Evolutionary conservation across 2,797 vertebrate genomes (phyloP), one percentile per base, ranked within the genome.

Genomic region (Characodon lateralis): DNA sequence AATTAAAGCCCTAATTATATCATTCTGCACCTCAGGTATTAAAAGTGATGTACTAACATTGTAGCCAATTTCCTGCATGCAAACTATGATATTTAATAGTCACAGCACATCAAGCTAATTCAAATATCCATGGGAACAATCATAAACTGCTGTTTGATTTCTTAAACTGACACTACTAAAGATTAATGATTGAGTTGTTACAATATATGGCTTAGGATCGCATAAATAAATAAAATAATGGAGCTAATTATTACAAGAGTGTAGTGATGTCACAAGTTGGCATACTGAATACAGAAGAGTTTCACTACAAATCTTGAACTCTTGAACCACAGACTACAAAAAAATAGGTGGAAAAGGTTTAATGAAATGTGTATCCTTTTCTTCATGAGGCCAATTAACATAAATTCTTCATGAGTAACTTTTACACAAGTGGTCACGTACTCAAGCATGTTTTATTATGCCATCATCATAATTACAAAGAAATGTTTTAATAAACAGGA

Each of bases 1-100:
- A 90, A 93, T 93, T 90, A 91, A 91, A 86, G 72, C 56, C 43
- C 74, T 90, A 91, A 93, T 93, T 92, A 87, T 90, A 88, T 92
- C 72, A 76, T 88, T 87, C 71, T 63, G 81, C 87, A 86, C 84
- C 83, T 88, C 85, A 87, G 87, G 89, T 92, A 89, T 85, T 91
- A 91, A 88, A 76, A 80, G 70, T n/a, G 31, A 79, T 83, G 83
- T 80, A 75, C 77, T 89, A 89, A 89, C 87, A 83, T 70, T 61
- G 69, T 83, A 76, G 85, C 81, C 87, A 84, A 83, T 74, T 86
- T 84, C 53, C 48, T 68, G 80, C 77, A 89, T 83, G 74, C 83
- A 79, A 82, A 85, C 78, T 65, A 68, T 59, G 68, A 46, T 65
- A 70, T 87, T 85, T 86, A 88, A 83, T 71, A 66, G 80, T 84